A percentile compares a stretch with the other conserved stretches of the same genome.
These are phyloP conservation scores for Andricus curvator DNA, from an alignment of 2,888 invertebrate species.

Conservation along the genomic window DNA sequence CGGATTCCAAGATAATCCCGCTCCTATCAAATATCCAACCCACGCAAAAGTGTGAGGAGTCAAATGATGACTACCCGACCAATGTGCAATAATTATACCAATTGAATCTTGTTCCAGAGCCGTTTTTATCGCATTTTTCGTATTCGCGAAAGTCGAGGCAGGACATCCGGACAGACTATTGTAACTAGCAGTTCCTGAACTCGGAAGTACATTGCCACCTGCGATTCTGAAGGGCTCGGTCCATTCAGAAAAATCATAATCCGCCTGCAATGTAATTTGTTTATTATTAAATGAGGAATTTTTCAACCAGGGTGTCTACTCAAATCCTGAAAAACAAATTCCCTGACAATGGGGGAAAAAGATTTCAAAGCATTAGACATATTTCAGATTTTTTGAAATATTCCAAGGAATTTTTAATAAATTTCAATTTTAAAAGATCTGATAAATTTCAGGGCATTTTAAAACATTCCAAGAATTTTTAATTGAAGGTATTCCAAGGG, in stretches of 20 bases:
- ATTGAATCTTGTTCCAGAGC: conserved; percentile 79
- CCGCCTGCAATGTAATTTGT: conserved; percentile 75
- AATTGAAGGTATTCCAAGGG: too few species aligned
- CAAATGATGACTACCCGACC: conserved; percentile 82
- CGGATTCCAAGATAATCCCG: conserved; percentile 82
- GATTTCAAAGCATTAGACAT: too few species aligned
- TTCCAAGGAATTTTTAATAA: too few species aligned
- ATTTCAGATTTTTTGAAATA: too few species aligned
- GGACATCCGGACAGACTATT: conserved; percentile 82
- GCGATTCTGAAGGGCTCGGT: conserved; percentile 78
- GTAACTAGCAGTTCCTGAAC: conserved; percentile 82
- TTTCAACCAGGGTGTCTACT: not conserved
- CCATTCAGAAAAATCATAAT: conserved; percentile 80
- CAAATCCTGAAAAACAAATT: too few species aligned
- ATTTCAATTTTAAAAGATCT: too few species aligned
- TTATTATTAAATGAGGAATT: conserved; percentile 37
- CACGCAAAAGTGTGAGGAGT: conserved; percentile 82
- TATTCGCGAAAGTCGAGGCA: conserved; percentile 81
- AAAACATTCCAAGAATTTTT: too few species aligned
- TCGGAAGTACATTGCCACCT: conserved; percentile 79
- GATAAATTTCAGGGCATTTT: too few species aligned
- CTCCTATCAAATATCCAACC: conserved; percentile 81
- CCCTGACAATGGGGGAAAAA: too few species aligned
- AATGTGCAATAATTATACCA: conserved; percentile 81
- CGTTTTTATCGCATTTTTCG: conserved; percentile 80